Evolutionary conservation across 2,888 invertebrate species (phyloP).

Genomic region (Drosophila leonis): DNA sequence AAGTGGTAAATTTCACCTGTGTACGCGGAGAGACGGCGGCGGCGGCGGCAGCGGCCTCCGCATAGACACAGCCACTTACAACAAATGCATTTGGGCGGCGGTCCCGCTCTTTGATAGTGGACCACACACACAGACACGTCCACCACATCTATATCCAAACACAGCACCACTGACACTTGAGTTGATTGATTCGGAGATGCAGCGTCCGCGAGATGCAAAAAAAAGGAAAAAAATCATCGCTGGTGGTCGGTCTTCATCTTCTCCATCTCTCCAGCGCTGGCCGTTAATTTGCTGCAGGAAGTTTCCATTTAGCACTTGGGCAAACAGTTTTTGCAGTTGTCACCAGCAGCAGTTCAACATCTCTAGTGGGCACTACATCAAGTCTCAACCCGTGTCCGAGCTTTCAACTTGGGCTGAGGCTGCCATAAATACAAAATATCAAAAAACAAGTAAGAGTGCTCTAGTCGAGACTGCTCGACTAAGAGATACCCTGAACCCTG

Average conservation of each 20-base stretch:
- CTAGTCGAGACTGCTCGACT: too few relatives aligned
- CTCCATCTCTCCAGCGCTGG: conserved; percentile 18
- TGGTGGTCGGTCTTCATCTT: conserved; percentile 61
- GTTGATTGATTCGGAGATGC: conserved; percentile 76
- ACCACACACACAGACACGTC: conserved; percentile 64
- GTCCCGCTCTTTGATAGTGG: conserved; percentile 72
- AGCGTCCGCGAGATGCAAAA: conserved; percentile 73
- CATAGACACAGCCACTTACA: conserved; percentile 79
- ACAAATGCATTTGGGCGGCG: conserved; percentile 75
- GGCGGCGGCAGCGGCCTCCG: conserved; percentile 19
- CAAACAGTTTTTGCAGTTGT: conserved; percentile 79
- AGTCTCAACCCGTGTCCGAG: conserved; percentile 25
- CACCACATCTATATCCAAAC: conserved; percentile 12
- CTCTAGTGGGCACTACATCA: conserved; percentile 70
- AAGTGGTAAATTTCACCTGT: conserved; percentile 81
- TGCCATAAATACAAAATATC: conserved; percentile 80
- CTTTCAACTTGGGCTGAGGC: neutral
- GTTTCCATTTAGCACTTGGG: conserved; percentile 79
- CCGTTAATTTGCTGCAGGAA: conserved; percentile 79
- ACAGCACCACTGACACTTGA: conserved; percentile 65
- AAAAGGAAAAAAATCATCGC: conserved; percentile 49
- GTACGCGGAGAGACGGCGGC: conserved; percentile 57
- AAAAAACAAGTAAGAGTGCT: too few relatives aligned
- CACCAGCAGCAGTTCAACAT: conserved; percentile 56
- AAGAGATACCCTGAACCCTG: too few relatives aligned